A percentile compares a stretch with the other conserved stretches of the same genome.
Conservation (phyloP, 2,113 vertebrate genomes). For the Proterorhinus semilunaris region DNA sequence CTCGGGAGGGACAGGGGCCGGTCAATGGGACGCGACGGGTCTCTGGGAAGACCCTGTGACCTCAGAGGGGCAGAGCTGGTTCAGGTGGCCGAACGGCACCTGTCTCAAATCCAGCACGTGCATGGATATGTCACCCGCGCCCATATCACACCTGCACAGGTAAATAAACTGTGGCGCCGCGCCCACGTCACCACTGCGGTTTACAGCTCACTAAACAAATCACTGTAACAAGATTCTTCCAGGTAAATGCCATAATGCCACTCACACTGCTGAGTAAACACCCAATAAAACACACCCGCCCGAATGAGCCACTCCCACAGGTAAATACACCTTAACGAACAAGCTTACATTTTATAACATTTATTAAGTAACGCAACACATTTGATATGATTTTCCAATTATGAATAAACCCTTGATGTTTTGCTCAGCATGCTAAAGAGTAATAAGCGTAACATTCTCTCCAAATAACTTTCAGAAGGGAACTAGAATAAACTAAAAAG, state of each 20-base stretch:
- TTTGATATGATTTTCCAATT: too few relatives aligned
- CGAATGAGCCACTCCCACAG: conserved; percentile 78
- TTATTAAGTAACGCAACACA: neutral
- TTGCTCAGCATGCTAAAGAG: too few relatives aligned
- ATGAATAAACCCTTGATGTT: too few relatives aligned
- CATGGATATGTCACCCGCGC: conserved; percentile 94
- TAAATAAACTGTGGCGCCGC: conserved; percentile 28
- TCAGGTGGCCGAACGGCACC: conserved; percentile 91
- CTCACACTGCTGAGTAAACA: too few relatives aligned
- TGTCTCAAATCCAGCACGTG: conserved; percentile 92
- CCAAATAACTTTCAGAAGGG: too few relatives aligned
- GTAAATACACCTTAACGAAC: neutral
- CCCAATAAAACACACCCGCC: too few relatives aligned
- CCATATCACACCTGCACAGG: conserved; percentile 78
- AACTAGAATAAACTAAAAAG: too few relatives aligned
- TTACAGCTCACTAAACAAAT: too few relatives aligned
- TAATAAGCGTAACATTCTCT: too few relatives aligned
- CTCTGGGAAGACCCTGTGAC: conserved; percentile 60
- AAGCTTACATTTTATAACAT: neutral
- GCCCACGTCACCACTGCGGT: neutral
- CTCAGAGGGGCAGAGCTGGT: conserved; percentile 87
- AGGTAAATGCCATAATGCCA: too few relatives aligned
- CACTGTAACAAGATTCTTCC: too few relatives aligned
- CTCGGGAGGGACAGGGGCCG: neutral
- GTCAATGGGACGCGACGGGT: neutral